Evolutionary conservation across 2,888 invertebrate genomes (phyloP).

Genomic region (Oeneis ivallda): DNA sequence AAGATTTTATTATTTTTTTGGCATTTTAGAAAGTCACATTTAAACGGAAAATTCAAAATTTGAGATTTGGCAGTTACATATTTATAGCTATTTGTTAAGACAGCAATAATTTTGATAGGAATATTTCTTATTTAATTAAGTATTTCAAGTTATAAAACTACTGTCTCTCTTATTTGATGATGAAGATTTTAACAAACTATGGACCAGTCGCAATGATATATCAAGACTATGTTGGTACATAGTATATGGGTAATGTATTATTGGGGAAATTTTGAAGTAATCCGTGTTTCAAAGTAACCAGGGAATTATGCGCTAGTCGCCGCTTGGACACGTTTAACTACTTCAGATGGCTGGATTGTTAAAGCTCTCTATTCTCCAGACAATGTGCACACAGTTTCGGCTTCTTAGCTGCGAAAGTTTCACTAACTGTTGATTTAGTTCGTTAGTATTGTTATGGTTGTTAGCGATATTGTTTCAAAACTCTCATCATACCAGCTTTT

Average conservation of each 20-base stretch:
- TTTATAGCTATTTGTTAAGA: too few relatives aligned
- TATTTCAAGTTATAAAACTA: too few relatives aligned
- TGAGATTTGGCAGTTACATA: too few relatives aligned
- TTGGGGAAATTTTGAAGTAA: constrained; percentile 57
- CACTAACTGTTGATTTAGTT: constrained; percentile 71
- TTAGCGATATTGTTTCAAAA: constrained; percentile 45
- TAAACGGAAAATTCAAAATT: neutral
- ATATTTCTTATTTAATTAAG: too few relatives aligned
- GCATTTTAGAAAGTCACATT: neutral
- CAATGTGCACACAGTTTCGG: constrained; percentile 72
- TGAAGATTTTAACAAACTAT: too few relatives aligned
- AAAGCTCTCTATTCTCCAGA: constrained; percentile 63
- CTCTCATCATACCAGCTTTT: neutral
- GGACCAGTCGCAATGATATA: neutral
- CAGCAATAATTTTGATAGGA: too few relatives aligned
- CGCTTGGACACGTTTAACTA: constrained; percentile 63
- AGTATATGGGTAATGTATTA: neutral
- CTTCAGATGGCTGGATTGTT: constrained; percentile 75
- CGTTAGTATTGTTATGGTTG: constrained; percentile 51
- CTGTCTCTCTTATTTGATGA: too few relatives aligned
- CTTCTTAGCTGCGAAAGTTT: constrained; percentile 74
- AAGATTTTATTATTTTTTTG: too few relatives aligned
- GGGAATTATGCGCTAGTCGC: constrained; percentile 61
- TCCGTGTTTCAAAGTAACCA: constrained; percentile 56
- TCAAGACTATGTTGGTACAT: neutral